A percentile compares a stretch with the other conserved stretches of the same genome.
phyloP scores from a whole-genome alignment of 2,113 vertebrate genomes.

The Pithys albifrons region DNA sequence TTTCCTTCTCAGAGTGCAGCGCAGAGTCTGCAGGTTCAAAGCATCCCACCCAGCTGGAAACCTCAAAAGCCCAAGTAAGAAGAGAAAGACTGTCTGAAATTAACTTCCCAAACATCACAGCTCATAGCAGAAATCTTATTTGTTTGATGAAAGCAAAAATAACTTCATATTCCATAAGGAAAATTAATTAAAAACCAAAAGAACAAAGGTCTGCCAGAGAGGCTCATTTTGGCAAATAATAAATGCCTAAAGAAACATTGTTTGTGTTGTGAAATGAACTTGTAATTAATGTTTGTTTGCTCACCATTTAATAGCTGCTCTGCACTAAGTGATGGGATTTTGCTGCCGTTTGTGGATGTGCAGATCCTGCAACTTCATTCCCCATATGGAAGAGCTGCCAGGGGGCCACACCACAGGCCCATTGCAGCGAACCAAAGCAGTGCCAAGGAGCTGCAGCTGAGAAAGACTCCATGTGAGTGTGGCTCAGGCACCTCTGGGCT shows the following conservation, averaged over 20 bases:
- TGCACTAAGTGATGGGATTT: conserved; percentile 22
- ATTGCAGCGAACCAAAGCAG: conserved; percentile 41
- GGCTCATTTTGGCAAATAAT: conserved; percentile 38
- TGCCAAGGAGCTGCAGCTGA: background rate
- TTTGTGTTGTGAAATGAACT: conserved; percentile 42
- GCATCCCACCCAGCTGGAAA: background rate
- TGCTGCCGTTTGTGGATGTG: conserved; percentile 5
- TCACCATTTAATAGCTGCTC: background rate
- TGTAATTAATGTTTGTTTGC: conserved; percentile 61
- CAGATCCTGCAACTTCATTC: background rate
- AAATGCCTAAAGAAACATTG: conserved; percentile 27
- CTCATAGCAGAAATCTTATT: background rate
- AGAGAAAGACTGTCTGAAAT: background rate
- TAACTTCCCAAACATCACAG: background rate
- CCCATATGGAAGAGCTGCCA: conserved; percentile 31
- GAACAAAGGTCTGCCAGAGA: background rate
- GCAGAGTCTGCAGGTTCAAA: background rate
- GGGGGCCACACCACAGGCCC: conserved; percentile 21
- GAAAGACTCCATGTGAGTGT: too few species aligned
- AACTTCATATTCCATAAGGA: background rate
- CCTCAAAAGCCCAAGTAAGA: background rate
- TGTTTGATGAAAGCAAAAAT: background rate
- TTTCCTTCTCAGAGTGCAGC: background rate
- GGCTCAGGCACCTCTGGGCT: too few species aligned
- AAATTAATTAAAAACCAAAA: background rate